phyloP scores from a whole-genome alignment of 2,888 invertebrate species.

The Coelopa pilipes region DNA sequence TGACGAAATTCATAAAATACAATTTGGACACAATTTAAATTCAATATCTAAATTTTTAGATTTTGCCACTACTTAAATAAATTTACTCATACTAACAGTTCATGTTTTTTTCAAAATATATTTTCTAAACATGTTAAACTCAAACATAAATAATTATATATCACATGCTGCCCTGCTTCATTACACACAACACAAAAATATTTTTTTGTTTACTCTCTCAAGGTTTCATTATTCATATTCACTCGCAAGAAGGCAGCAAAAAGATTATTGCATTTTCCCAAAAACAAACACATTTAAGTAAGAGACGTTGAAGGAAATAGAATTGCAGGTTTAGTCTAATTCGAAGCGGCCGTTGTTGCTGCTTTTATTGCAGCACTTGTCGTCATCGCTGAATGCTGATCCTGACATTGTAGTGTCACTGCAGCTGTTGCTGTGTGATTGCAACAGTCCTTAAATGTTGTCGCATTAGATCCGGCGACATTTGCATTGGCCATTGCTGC shows the following conservation, averaged over 20 bases:
- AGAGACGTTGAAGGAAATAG: not conserved
- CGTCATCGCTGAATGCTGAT: conserved; percentile 13
- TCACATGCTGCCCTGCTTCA: too few relatives aligned
- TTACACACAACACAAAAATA: too few relatives aligned
- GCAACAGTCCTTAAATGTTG: not conserved
- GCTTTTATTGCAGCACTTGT: not conserved
- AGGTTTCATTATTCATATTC: too few relatives aligned
- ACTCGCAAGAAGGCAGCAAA: too few relatives aligned
- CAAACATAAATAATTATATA: too few relatives aligned
- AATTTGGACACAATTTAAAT: not conserved
- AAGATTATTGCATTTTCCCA: too few relatives aligned
- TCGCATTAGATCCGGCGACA: not conserved
- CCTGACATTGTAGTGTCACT: conserved; percentile 24
- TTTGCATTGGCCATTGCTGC: not conserved
- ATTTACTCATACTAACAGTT: too few relatives aligned
- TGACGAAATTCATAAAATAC: not conserved
- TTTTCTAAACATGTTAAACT: too few relatives aligned
- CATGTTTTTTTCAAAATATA: too few relatives aligned
- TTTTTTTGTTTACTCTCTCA: too few relatives aligned
- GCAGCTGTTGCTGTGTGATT: conserved; percentile 8
- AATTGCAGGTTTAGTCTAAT: not conserved
- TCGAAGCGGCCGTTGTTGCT: conserved; percentile 31
- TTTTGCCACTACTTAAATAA: too few relatives aligned
- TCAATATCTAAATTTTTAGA: too few relatives aligned
- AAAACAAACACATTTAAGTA: not conserved